Evolutionary conservation across 64 coral and sea anemone genomes (phyloP), one percentile per base, ranked within the genome.

Genomic region (Pachyseris speciosa): DNA sequence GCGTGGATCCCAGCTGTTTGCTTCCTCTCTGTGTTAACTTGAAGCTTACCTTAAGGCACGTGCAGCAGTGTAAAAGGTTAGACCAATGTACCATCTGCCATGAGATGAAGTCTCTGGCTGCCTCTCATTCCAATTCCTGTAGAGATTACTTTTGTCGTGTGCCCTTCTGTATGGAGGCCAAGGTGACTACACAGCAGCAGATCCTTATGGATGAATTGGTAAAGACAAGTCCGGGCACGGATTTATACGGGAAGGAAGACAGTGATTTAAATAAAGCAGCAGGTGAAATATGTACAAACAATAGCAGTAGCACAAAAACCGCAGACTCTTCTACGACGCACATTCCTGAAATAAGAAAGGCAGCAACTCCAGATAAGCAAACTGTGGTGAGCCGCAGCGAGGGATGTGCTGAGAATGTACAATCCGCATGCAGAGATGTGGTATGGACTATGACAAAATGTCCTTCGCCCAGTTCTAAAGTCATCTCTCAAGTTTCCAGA

Each of bases 11-110:
- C 12, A 26, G 39, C 34, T 81, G 77, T n/a, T 7, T 81, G 1
- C 31, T 4, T 12, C 77, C 77, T 61, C 51, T 81, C 36, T 81
- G 77, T 61, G 77, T 81, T 37, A 81, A 80, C 77, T 53, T 81
- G 36, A 81, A 81, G 22, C 77, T 81, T 25, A 81, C 48, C 22
- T 61, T 81, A 22, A 59, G 77, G 22, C 77, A 81, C 25, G 36
- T 26, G 3, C 77, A 55, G 36, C 3, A 20, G 20, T 81, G 77
- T 61, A 36, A 81, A 27, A 60, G 61, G 77, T 5, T 7, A 61
- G 77, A 58, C 29, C 53, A 61, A 7, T 81, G 77, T 53, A 38
- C 50, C 19, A 81, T 81, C 1, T 81, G 77, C 24, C 77, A 61
- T 39, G 53, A 53, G 25, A 81, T 81, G 34, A 60, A 60, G 34